Evolutionary conservation across 2,797 vertebrate species (phyloP).

Genomic region (Prunella strophiata): DNA sequence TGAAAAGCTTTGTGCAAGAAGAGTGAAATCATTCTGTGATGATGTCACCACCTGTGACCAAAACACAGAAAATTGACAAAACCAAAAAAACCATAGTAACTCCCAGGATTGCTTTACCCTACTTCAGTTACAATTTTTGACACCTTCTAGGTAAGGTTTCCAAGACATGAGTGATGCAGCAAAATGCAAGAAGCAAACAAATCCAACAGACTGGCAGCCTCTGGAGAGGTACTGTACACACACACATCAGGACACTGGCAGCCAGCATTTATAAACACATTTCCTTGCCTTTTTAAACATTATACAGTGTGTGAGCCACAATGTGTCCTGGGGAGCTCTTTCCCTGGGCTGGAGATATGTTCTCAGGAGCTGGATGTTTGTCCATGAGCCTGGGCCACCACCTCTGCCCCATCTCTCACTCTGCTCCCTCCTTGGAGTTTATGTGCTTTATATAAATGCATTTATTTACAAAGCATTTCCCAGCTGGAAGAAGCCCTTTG

Average conservation of each 20-base stretch:
- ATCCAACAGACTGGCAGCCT: not conserved
- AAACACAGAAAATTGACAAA: not conserved
- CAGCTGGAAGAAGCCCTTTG: constrained; percentile 15
- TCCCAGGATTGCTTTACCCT: not conserved
- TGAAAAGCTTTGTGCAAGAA: not conserved
- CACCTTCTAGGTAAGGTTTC: not conserved
- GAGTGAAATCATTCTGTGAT: not conserved
- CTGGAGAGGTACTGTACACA: not conserved
- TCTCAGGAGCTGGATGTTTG: not conserved
- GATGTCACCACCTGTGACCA: not conserved
- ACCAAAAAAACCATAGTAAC: not conserved
- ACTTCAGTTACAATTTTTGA: not conserved
- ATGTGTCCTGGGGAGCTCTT: not conserved
- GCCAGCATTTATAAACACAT: not conserved
- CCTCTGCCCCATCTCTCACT: not conserved
- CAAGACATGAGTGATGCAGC: not conserved
- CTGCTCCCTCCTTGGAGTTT: not conserved
- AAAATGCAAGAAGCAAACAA: not conserved
- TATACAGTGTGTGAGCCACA: not conserved
- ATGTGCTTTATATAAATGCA: not conserved
- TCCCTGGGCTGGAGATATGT: not conserved
- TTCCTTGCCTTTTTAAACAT: not conserved
- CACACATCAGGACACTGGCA: not conserved
- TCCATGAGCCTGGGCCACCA: not conserved
- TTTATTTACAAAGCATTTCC: constrained; percentile 31